These are phyloP conservation scores for Rhinichthys osculus DNA, from an alignment of 2,797 vertebrate species.

Conservation along the genomic window DNA sequence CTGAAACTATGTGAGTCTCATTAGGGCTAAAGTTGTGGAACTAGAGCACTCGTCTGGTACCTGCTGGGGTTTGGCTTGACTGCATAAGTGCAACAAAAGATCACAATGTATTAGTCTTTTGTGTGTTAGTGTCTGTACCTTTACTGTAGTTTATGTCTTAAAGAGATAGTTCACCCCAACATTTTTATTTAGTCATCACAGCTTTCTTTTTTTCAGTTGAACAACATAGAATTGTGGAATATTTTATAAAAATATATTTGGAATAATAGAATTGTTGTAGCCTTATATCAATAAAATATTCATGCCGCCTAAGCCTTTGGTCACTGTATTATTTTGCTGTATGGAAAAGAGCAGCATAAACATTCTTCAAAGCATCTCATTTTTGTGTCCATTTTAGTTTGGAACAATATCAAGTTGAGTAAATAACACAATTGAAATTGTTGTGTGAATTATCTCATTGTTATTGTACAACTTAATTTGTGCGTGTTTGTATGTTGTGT, in stretches of 20 bases:
- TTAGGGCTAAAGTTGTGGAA: conserved; percentile 28
- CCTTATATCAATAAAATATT: background rate
- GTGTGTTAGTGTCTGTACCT: background rate
- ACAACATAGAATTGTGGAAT: background rate
- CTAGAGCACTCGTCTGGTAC: background rate
- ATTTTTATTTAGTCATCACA: background rate
- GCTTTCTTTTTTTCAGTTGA: background rate
- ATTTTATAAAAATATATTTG: background rate
- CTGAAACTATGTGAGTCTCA: conserved; percentile 35
- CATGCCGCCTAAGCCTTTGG: background rate
- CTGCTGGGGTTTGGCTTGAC: conserved; percentile 32
- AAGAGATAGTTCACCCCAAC: background rate
- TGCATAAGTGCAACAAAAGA: conserved; percentile 3
- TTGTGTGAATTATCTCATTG: background rate
- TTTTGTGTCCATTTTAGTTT: background rate
- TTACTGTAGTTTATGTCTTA: conserved; percentile 4
- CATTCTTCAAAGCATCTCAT: background rate
- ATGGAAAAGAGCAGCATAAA: background rate
- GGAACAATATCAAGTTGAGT: background rate
- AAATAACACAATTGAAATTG: background rate
- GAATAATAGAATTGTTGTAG: background rate
- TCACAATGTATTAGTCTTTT: conserved; percentile 2
- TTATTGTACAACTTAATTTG: background rate
- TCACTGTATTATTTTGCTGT: background rate
- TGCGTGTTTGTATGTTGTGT: conserved; percentile 10